Conservation (phyloP, 2,888 invertebrate genomes). For the Pammene fasciana region DNA sequence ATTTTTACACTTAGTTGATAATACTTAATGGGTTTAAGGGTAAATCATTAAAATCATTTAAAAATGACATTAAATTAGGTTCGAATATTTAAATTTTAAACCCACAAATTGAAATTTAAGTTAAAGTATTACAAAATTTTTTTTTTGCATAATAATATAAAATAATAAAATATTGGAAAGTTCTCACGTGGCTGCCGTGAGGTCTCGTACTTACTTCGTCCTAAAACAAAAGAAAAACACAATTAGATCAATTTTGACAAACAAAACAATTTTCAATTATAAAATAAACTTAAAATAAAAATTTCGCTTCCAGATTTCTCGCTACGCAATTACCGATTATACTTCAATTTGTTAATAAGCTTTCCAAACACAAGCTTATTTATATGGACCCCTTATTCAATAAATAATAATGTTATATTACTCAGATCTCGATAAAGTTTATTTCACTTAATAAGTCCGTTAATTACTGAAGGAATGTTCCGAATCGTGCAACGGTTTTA, state of each 20-base stretch:
- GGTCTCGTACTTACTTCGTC: slow-evolving; percentile 82
- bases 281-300: background rate
- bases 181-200: slow-evolving; percentile 75
- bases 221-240: slow-evolving; percentile 76
- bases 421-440: slow-evolving; percentile 22
- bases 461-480: slow-evolving; percentile 17
- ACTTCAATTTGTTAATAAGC: too few relatives aligned
- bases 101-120: too few relatives aligned
- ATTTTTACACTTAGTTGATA: too few relatives aligned
- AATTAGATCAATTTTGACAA: slow-evolving; percentile 51
- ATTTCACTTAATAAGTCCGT: slow-evolving; percentile 23
- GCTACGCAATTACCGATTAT: too few relatives aligned
- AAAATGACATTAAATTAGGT: too few relatives aligned
- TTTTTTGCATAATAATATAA: background rate
- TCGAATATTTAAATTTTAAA: too few relatives aligned
- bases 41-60: too few relatives aligned
- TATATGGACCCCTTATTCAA: slow-evolving; percentile 17
- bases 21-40: too few relatives aligned
- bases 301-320: background rate
- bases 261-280: slow-evolving; percentile 20
- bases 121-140: too few relatives aligned
- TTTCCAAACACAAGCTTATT: background rate
- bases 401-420: slow-evolving; percentile 36
- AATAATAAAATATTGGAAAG: slow-evolving; percentile 58
- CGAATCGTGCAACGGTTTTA: slow-evolving; percentile 17